These are phyloP conservation scores for Steatocranus sp. DNA, from an alignment of 2,797 vertebrate genomes.

Conservation along the genomic window DNA sequence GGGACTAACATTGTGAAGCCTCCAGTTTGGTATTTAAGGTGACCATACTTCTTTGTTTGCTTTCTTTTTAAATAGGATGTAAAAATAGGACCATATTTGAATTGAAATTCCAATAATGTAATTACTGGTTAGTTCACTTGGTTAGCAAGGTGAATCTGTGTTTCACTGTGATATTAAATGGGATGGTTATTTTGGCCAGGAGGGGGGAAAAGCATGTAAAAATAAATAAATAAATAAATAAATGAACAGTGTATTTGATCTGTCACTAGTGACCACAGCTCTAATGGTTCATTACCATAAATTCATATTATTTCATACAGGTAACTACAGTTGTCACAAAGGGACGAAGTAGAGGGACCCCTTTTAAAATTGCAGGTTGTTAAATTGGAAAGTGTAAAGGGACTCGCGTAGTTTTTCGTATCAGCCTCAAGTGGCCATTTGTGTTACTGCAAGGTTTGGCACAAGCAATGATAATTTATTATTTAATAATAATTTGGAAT, in stretches of 20 bases:
- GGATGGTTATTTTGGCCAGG: not conserved
- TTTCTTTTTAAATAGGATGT: not conserved
- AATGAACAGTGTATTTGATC: not conserved
- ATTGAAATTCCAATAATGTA: not conserved
- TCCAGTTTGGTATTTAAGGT: not conserved
- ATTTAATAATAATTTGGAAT: not conserved
- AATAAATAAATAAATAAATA: not conserved
- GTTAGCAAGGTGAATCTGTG: not conserved
- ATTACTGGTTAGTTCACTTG: not conserved
- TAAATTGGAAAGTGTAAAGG: not conserved
- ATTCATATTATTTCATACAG: not conserved
- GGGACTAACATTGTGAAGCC: not conserved
- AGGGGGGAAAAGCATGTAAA: accelerated
- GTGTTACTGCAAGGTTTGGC: not conserved
- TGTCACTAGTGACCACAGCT: not conserved
- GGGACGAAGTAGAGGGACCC: not conserved
- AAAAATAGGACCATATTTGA: not conserved
- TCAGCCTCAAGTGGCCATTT: not conserved
- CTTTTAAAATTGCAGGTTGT: not conserved
- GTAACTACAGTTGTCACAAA: not conserved
- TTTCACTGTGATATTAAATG: not conserved
- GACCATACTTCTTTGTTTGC: not conserved
- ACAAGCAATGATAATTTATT: not conserved
- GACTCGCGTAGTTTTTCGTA: not conserved
- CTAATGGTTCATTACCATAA: not conserved